Evolutionary conservation across 2,888 invertebrate species (phyloP).

Genomic region (Fragum whitleyi): DNA sequence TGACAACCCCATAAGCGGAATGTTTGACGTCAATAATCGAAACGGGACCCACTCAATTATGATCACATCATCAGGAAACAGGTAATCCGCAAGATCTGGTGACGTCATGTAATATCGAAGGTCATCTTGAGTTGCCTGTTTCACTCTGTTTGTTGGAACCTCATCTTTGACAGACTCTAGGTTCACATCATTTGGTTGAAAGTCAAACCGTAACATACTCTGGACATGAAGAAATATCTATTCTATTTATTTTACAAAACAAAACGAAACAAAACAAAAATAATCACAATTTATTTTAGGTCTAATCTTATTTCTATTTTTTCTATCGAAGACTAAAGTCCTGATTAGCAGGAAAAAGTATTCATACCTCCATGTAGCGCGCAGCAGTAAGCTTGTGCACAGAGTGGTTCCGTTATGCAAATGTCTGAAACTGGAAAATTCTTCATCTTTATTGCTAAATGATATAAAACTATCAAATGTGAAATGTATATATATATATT

Average conservation of each 20-base stretch:
- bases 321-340: too few species aligned
- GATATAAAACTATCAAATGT: too few species aligned
- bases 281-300: too few species aligned
- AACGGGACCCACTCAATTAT: conserved; percentile 34
- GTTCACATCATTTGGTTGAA: not conserved
- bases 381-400: too few species aligned
- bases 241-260: not conserved
- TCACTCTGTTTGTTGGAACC: not conserved
- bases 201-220: not conserved
- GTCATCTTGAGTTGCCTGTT: not conserved
- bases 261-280: not conserved
- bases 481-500: too few species aligned
- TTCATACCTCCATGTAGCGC: too few species aligned
- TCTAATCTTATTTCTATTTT: not conserved
- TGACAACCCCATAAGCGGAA: conserved; percentile 8
- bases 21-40: conserved; percentile 4
- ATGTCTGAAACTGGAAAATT: too few species aligned
- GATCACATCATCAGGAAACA: conserved; percentile 28
- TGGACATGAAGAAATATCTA: not conserved
- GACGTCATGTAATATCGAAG: not conserved
- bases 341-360: too few species aligned
- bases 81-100: not conserved
- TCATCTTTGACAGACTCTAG: not conserved
- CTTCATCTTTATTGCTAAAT: too few species aligned
- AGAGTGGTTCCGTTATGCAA: too few species aligned